Evolutionary conservation across 2,888 invertebrate genomes (phyloP).

Genomic region (Ceratothoa steindachneri): DNA sequence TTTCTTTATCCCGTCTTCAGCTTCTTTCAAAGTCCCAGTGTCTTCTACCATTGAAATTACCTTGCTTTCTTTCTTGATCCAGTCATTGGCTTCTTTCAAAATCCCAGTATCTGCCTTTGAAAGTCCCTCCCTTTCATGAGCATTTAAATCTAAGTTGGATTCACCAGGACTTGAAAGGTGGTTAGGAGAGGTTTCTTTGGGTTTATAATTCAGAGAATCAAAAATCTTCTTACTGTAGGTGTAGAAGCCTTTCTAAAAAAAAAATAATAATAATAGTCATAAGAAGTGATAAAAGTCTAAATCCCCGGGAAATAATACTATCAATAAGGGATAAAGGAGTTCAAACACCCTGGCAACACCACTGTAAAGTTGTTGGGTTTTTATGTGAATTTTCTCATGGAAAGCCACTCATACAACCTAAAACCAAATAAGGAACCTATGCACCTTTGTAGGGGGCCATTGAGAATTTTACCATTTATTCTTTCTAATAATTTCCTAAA

Average conservation of each 20-base stretch:
- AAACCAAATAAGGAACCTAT: too few species aligned
- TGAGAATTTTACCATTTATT: too few species aligned
- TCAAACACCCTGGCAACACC: too few species aligned
- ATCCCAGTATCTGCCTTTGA: neutral
- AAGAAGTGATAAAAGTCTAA: neutral
- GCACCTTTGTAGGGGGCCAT: too few species aligned
- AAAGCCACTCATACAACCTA: too few species aligned
- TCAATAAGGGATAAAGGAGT: too few species aligned
- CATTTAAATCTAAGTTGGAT: slow-evolving; percentile 1
- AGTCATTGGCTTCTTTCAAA: neutral
- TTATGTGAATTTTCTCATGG: neutral
- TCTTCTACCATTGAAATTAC: too few species aligned
- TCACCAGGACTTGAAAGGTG: neutral
- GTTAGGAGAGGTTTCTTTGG: neutral
- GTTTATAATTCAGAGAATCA: neutral
- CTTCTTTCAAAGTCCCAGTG: too few species aligned
- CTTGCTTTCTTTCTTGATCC: too few species aligned
- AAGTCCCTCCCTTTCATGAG: neutral
- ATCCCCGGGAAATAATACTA: neutral
- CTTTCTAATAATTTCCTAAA: too few species aligned
- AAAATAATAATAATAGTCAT: neutral
- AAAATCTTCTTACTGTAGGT: slow-evolving; percentile 26
- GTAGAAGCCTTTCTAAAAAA: slow-evolving; percentile 30
- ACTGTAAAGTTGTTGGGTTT: neutral
- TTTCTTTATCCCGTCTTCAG: neutral